Evolutionary conservation across 2,888 invertebrate genomes (phyloP).

Genomic region (Tipula helvola): DNA sequence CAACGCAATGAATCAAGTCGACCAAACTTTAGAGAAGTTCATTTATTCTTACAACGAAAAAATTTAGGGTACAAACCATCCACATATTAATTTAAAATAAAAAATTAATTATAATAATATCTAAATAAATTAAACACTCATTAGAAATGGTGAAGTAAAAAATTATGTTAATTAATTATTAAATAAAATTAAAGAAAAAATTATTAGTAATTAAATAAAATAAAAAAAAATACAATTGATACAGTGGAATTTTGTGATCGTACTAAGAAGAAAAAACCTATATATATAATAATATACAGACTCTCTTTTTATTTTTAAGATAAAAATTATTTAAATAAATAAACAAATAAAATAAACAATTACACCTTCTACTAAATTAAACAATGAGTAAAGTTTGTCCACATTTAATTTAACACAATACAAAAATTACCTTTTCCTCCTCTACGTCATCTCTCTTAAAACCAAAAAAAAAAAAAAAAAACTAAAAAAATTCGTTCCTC

Average conservation of each 20-base stretch:
- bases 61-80: constrained; percentile 44
- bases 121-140: background rate
- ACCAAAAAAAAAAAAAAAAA: background rate
- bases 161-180: constrained; percentile 6
- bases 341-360: background rate
- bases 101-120: background rate
- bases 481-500: background rate
- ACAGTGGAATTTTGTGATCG: constrained; percentile 9
- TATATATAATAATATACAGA: background rate
- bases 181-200: background rate
- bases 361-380: background rate
- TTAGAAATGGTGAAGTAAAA: background rate
- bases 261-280: background rate
- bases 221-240: background rate
- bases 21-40: constrained; percentile 72
- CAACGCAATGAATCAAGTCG: constrained; percentile 62
- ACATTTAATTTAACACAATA: background rate
- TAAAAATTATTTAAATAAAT: background rate
- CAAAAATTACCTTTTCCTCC: background rate
- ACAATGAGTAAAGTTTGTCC: background rate
- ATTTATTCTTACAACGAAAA: constrained; percentile 69
- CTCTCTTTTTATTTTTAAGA: background rate
- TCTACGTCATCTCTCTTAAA: background rate
- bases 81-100: constrained; percentile 4
- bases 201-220: background rate